Conservation (phyloP, 2,113 vertebrate genomes). For the Nematolebias whitei region DNA sequence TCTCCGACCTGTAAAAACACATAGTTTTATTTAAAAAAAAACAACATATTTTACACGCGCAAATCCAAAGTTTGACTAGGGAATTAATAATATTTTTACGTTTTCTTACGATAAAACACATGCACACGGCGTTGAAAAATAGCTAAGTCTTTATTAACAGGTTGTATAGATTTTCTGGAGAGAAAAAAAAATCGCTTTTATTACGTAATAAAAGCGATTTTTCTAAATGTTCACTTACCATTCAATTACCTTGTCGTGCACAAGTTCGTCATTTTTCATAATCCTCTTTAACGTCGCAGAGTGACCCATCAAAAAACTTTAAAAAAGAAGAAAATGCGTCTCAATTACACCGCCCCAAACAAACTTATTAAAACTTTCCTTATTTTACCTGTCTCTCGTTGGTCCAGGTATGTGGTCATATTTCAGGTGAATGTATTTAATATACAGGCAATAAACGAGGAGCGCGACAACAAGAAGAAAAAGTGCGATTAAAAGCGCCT, state of each 20-base stretch:
- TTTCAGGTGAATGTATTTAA: conserved; percentile 45
- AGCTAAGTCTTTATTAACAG: no score
- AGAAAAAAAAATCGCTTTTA: no score
- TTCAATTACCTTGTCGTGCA: conserved; percentile 59
- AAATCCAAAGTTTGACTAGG: no score
- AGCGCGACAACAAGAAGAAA: conserved; percentile 6
- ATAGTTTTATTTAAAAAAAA: no score
- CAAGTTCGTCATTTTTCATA: neutral
- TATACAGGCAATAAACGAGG: conserved; percentile 38
- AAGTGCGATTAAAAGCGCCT: neutral
- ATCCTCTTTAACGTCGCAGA: fast-evolving
- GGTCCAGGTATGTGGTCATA: conserved; percentile 65
- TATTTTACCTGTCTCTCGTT: conserved; percentile 45
- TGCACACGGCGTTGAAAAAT: no score
- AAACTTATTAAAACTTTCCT: neutral
- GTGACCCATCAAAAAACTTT: conserved; percentile 73
- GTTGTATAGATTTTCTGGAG: no score
- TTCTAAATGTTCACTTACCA: no score
- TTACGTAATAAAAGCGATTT: no score
- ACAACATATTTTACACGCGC: neutral
- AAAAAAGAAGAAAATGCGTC: neutral
- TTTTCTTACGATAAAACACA: no score
- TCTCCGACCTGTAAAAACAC: conserved; percentile 56
- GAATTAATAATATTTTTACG: no score
- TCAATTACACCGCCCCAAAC: neutral